Base-by-base conservation (phyloP, 2,888 invertebrate genomes). In the Cetonia aurata region DNA sequence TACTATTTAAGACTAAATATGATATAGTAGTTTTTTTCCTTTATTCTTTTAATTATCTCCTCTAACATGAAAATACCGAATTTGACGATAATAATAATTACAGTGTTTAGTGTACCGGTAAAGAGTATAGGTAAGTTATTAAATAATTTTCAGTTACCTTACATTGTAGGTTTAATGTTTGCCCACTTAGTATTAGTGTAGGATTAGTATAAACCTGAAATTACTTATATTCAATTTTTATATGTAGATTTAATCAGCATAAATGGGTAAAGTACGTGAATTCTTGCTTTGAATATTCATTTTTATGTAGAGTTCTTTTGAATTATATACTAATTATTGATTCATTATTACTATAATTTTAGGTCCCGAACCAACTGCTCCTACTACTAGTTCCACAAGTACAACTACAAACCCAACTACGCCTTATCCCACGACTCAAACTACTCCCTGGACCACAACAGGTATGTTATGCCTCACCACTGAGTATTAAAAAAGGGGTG, bases 331-430 rank as follows among this genome's bases (percentile, higher is more conserved):
- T n/a, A 53, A 25, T 31, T 1, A 19, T 31, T 12, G 10, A 25
- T 2, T 12, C 10, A 1, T 8, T 1, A 10, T n/a, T 53, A 31
- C 10, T 25, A 12, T 4, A 6, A 12, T 31, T 25, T 31, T n/a
- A 25, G 19, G 0, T 10, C n/a, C 53, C 10, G n/a, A 25, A 12
- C 10, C 53, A 10, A 53, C 25, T 53, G 3, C 9, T 8, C 8
- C 53, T n/a, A 53, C 9, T 8, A 25, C 53, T n/a, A 53, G 9
- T 0, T 6, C 53, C 25, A 19, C 52, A 19, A 52, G 13, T 9
- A 8, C 60, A 81, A 84, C 83, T 82, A 75, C 78, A 72, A 84
- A 76, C 79, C 80, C 50, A 81, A 81, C 86, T 69, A 77, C 79
- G 76, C 76, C 82, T 79, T 85, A 79, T 74, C 77, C 74, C 78